Conservation (phyloP, 2,888 invertebrate species). For the Ornithoptera priamus region DNA sequence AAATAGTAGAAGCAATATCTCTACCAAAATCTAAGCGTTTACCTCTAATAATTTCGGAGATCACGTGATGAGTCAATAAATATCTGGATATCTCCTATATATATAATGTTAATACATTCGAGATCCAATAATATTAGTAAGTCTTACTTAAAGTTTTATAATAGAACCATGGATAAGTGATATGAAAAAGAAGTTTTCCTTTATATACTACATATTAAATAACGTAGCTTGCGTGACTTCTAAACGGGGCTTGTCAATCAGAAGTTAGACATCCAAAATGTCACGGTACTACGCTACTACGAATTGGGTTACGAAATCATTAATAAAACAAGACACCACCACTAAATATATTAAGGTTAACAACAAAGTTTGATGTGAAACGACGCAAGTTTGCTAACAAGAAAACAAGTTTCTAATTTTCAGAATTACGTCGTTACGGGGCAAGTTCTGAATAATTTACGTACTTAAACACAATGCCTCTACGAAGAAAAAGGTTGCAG, state of each 20-base stretch:
- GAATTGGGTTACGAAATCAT: constrained; percentile 37
- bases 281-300: constrained; percentile 32
- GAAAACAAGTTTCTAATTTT: constrained; percentile 2
- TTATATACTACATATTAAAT: constrained; percentile 15
- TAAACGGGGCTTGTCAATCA: constrained; percentile 46
- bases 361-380: constrained; percentile 4
- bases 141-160: too few relatives aligned
- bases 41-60: too few relatives aligned
- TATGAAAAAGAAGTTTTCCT: neutral
- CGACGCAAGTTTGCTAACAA: constrained; percentile 12
- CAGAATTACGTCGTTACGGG: neutral
- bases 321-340: constrained; percentile 32
- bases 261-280: constrained; percentile 39
- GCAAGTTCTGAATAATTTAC: constrained; percentile 4
- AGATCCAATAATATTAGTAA: too few relatives aligned
- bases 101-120: too few relatives aligned
- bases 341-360: constrained; percentile 18
- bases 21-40: too few relatives aligned
- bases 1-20: too few relatives aligned
- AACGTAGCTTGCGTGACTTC: constrained; percentile 31
- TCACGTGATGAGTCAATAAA: too few relatives aligned
- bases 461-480: too few relatives aligned
- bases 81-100: too few relatives aligned
- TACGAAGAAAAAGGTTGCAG: too few relatives aligned
- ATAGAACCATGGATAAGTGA: too few relatives aligned